phyloP scores from a whole-genome alignment of 2,797 vertebrate genomes.

The Rhincodon typus region DNA sequence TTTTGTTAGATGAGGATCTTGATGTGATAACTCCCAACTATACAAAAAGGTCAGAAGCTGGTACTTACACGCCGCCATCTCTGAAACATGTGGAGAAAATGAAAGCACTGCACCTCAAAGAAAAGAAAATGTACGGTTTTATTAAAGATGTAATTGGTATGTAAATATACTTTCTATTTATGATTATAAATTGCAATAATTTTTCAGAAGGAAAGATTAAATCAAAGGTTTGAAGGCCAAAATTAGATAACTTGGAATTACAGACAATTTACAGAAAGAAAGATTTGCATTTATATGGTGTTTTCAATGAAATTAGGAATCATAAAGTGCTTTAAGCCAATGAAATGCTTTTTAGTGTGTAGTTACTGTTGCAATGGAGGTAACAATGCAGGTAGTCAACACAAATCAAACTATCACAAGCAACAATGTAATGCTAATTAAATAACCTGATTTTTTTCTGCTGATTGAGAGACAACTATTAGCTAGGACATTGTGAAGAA shows the following conservation, averaged over 20 bases:
- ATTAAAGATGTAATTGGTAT: background rate
- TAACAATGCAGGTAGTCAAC: background rate
- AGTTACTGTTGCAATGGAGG: background rate
- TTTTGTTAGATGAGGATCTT: background rate
- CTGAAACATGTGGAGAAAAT: background rate
- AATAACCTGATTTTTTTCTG: background rate
- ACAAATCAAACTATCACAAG: background rate
- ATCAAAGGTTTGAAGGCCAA: background rate
- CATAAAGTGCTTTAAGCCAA: background rate
- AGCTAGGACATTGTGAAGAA: background rate
- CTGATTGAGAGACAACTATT: background rate
- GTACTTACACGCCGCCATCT: constrained; percentile 45
- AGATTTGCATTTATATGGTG: background rate
- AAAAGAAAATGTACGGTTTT: constrained; percentile 12
- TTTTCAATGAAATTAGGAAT: background rate
- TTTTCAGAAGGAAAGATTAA: background rate
- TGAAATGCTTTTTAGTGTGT: background rate
- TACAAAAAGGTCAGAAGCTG: background rate
- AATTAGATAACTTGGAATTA: background rate
- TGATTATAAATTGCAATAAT: background rate
- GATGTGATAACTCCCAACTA: background rate
- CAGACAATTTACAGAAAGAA: background rate
- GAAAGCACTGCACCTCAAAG: constrained; percentile 35
- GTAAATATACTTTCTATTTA: background rate
- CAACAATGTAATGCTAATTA: background rate